Base-by-base conservation (phyloP, 1,140 invertebrate genomes). In the Copidosoma floridanum region DNA sequence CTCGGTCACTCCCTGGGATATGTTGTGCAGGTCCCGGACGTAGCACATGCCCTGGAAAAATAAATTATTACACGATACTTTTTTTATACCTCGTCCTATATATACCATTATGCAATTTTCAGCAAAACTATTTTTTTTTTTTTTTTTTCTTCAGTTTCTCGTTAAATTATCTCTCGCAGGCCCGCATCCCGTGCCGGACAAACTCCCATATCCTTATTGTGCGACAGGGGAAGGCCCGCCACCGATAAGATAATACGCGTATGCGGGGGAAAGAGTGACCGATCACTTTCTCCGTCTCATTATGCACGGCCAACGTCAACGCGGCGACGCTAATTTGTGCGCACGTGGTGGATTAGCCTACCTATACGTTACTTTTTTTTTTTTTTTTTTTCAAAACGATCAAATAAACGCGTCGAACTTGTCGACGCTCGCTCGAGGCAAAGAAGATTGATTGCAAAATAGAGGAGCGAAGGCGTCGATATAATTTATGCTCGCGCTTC, bases 21-120 rank as follows among this genome's bases (percentile, higher is more conserved):
- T 94, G 82, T 97, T 95, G 72, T 92, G 87, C 50, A 97, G 79
- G 75, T 91, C 89, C 26, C 92, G 85, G 35, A 97, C 93, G 2
- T 89, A 88, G 78, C 96, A 99, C 65, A 91, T 87, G 11, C 96
- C 96, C 78, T 93, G 68, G 3, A 67, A 64, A 48, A 43, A 4
- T 46, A 32, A 60, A 55, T n/a, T n/a, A n/a, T n/a, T n/a, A n/a
- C 5, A 16, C 26, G 23, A 58, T 3, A 20, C 14, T 57, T 46
- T 53, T 26, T 2, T 3, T 10, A 23, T 10, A n/a, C 43, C 43
- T 46, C n/a, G 43, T 23, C 20, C 43, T 23, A 21, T 18, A 16
- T 16, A 16, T 16, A 7, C n/a, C n/a, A n/a, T n/a, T 41, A 41
- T 41, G 38, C 38, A 5, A 10, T 20, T 20, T 8, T 46, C 23